A percentile compares a stretch with the other conserved stretches of the same genome.
These are phyloP conservation scores for Chrysomela aeneicollis DNA, from an alignment of 2,888 invertebrate genomes.

Conservation along the genomic window DNA sequence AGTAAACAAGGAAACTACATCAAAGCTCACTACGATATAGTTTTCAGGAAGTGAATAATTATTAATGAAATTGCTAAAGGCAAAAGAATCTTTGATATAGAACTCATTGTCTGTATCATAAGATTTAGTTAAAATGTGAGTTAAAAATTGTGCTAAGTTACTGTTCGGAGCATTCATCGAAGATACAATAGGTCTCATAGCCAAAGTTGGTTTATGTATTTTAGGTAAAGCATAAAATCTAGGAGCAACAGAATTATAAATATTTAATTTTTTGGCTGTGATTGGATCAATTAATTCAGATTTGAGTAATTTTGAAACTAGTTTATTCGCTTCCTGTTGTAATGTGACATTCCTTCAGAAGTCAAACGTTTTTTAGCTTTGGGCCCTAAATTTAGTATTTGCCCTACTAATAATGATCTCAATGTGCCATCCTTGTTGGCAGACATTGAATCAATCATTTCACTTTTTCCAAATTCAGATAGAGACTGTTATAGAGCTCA, in stretches of 20 bases:
- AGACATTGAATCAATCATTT: conserved; percentile 28
- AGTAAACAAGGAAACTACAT: conserved; percentile 14
- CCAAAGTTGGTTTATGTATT: conserved; percentile 17
- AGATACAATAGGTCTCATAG: conserved; percentile 19
- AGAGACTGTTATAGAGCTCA: conserved; percentile 19
- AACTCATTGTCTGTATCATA: conserved; percentile 10
- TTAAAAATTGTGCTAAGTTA: conserved; percentile 9
- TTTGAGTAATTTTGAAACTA: background rate
- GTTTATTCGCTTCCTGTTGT: conserved; percentile 17
- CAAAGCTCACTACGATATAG: background rate
- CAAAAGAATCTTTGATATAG: conserved; percentile 10
- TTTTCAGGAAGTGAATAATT: conserved; percentile 4
- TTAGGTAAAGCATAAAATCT: conserved; percentile 10
- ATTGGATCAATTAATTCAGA: conserved; percentile 28
- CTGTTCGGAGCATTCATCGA: conserved; percentile 16
- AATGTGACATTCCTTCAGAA: conserved; percentile 27
- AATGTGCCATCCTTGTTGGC: conserved; percentile 16
- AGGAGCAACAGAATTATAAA: conserved; percentile 15
- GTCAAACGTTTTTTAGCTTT: conserved; percentile 26
- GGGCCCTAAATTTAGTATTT: conserved; percentile 29
- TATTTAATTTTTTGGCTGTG: conserved; percentile 1
- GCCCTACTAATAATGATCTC: conserved; percentile 7
- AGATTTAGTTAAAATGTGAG: background rate
- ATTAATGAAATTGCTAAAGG: background rate
- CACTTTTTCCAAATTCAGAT: background rate